phyloP scores from a whole-genome alignment of 1,140 invertebrate genomes.

The Drosophila sturtevanti region DNA sequence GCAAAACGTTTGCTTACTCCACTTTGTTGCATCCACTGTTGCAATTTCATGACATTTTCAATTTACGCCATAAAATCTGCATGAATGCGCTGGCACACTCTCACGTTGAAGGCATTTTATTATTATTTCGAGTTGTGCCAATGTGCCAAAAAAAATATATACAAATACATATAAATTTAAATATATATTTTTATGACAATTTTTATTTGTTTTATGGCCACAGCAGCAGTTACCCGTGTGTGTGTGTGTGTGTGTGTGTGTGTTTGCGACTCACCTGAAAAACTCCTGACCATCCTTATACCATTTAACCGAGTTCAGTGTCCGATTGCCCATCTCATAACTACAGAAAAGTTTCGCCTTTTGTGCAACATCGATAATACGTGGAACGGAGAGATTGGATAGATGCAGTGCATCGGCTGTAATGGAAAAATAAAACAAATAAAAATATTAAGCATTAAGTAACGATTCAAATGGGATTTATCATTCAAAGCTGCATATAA shows the following conservation, averaged over 20 bases:
- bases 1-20: slow-evolving; percentile 12
- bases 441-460: slow-evolving; percentile 6
- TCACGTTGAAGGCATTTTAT: slow-evolving; percentile 55
- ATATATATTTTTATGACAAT: slow-evolving; percentile 69
- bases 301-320: slow-evolving; percentile 91
- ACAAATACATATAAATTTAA: no score
- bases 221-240: slow-evolving; percentile 20
- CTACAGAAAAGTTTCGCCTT: slow-evolving; percentile 84
- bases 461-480: slow-evolving; percentile 5
- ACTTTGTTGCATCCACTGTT: slow-evolving; percentile 66
- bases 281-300: slow-evolving; percentile 90
- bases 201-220: slow-evolving; percentile 67
- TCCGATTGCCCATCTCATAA: slow-evolving; percentile 86
- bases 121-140: slow-evolving; percentile 69
- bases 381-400: slow-evolving; percentile 82
- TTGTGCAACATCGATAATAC: slow-evolving; percentile 84
- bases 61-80: slow-evolving; percentile 80
- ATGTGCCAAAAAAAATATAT: slow-evolving; percentile 35
- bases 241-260: not conserved
- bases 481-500: not conserved
- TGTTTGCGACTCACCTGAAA: slow-evolving; percentile 85
- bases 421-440: slow-evolving; percentile 20
- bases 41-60: slow-evolving; percentile 80
- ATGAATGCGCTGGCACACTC: slow-evolving; percentile 69
- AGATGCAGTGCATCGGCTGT: slow-evolving; percentile 66